Conservation (phyloP, 2,888 invertebrate species). For the Drosophila prolongata region DNA sequence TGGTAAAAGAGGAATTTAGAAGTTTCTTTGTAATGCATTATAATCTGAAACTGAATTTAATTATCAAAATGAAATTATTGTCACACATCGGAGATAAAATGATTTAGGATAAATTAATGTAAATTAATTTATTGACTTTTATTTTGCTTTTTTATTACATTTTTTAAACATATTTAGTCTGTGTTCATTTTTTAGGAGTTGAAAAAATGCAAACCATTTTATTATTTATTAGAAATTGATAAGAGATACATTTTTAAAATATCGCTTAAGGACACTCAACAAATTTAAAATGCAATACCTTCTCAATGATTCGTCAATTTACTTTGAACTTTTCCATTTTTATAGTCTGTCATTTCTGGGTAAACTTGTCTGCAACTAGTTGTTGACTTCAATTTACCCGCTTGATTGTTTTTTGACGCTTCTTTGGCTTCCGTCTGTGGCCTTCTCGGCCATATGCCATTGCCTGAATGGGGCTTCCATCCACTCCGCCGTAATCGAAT, state of each 20-base stretch:
- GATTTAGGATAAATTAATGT: too few relatives aligned
- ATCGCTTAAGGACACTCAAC: too few relatives aligned
- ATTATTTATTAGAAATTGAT: background rate
- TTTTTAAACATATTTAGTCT: too few relatives aligned
- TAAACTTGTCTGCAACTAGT: slow-evolving; percentile 44
- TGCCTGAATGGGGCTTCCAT: slow-evolving; percentile 57
- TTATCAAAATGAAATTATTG: too few relatives aligned
- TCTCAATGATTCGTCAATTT: background rate
- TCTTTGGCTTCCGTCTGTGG: slow-evolving; percentile 59
- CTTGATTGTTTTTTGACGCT: slow-evolving; percentile 61
- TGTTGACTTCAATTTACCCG: slow-evolving; percentile 49
- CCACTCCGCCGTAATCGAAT: slow-evolving; percentile 24
- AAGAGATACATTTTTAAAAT: background rate
- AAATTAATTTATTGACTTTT: too few relatives aligned
- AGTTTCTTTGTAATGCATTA: background rate
- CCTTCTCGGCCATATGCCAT: slow-evolving; percentile 41
- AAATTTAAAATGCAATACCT: background rate
- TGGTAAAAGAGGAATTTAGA: background rate
- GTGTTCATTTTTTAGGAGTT: background rate
- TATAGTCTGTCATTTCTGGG: slow-evolving; percentile 24
- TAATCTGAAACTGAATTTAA: too few relatives aligned
- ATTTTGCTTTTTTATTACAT: too few relatives aligned
- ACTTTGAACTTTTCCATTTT: background rate
- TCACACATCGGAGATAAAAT: too few relatives aligned
- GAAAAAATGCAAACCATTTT: too few relatives aligned